Evolutionary conservation across 2,797 vertebrate genomes (phyloP).

Genomic region (Characodon lateralis): DNA sequence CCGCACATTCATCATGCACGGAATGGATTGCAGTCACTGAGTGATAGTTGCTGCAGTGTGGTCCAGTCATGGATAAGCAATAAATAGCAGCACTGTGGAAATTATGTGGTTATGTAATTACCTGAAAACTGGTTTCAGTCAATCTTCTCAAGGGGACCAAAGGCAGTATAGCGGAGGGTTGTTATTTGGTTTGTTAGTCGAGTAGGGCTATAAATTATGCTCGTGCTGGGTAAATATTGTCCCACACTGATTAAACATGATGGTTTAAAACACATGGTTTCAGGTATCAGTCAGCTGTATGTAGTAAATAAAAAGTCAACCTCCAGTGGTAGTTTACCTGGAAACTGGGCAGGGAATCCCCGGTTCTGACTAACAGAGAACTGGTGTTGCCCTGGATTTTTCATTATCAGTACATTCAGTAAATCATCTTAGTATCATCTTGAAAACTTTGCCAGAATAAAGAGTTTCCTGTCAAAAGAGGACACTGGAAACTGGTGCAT

Average conservation of each 20-base stretch:
- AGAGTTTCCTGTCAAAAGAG: background rate
- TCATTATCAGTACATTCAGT: background rate
- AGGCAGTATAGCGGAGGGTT: background rate
- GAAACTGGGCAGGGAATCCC: no score
- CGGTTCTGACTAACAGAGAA: no score
- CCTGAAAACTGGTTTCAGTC: constrained; percentile 31
- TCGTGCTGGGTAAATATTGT: constrained; percentile 34
- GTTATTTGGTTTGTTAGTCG: constrained; percentile 9
- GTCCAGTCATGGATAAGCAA: constrained; percentile 27
- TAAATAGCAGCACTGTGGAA: constrained; percentile 32
- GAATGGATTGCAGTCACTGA: constrained; percentile 35
- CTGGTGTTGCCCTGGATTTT: no score
- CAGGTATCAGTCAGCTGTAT: constrained; percentile 44
- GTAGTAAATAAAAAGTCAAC: constrained; percentile 25
- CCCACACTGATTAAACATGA: constrained; percentile 8
- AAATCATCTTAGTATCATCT: background rate
- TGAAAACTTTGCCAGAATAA: background rate
- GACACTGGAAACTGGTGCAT: background rate
- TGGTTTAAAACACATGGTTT: constrained; percentile 11
- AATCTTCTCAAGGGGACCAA: background rate
- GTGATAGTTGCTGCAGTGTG: constrained; percentile 34
- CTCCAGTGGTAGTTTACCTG: no score
- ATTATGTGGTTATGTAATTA: constrained; percentile 52
- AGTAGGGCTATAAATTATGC: constrained; percentile 45
- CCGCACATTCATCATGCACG: constrained; percentile 43